Conservation (phyloP, 2,888 invertebrate species). For the Drosophila mayaguana region DNA sequence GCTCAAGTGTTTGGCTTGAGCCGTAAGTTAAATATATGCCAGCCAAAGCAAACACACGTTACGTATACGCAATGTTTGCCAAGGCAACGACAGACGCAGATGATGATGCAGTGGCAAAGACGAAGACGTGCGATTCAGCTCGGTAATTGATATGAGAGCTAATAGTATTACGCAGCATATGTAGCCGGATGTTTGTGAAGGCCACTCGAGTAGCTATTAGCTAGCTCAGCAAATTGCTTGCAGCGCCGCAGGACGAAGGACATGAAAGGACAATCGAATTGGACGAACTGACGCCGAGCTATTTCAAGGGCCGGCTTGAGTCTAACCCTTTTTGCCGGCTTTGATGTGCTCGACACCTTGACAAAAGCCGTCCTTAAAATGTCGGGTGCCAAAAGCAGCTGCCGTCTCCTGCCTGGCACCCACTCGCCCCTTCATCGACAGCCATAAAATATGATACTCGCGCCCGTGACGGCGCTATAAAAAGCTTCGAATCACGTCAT, state of each 20-base stretch:
- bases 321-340: slow-evolving; percentile 22
- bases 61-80: slow-evolving; percentile 57
- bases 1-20: slow-evolving; percentile 59
- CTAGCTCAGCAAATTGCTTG: slow-evolving; percentile 39
- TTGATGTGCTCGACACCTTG: slow-evolving; percentile 31
- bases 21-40: slow-evolving; percentile 52
- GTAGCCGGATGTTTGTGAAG: slow-evolving; percentile 48
- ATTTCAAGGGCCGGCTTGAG: slow-evolving; percentile 28
- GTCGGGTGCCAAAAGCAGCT: slow-evolving; percentile 71
- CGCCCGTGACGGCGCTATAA: slow-evolving; percentile 17
- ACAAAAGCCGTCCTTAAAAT: slow-evolving; percentile 37
- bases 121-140: background rate
- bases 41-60: slow-evolving; percentile 34
- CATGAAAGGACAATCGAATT: slow-evolving; percentile 52
- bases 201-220: slow-evolving; percentile 37
- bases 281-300: background rate
- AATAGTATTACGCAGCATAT: slow-evolving; percentile 58
- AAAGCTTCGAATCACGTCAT: slow-evolving; percentile 42
- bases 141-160: slow-evolving; percentile 59
- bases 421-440: background rate
- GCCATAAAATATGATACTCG: slow-evolving; percentile 29
- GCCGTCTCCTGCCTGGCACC: slow-evolving; percentile 12
- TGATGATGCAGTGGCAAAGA: background rate
- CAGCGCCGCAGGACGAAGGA: slow-evolving; percentile 46
- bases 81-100: slow-evolving; percentile 16